Evolutionary conservation across 2,797 vertebrate species (phyloP).

Genomic region (Tamandua tetradactyla): DNA sequence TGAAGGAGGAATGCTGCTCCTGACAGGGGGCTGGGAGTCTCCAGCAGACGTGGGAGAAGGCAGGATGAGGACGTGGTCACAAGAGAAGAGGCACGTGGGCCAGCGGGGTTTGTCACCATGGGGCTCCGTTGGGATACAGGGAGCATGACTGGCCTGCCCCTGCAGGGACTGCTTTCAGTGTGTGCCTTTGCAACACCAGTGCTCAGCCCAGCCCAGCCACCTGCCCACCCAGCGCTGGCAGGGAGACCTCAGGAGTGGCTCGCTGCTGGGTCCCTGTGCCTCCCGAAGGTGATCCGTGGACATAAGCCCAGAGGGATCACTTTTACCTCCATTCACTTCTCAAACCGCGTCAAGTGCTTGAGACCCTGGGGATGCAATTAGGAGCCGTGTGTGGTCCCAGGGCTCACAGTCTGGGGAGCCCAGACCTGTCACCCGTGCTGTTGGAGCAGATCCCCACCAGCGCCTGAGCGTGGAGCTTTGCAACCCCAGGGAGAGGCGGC

Average conservation of each 20-base stretch:
- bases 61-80: not conserved
- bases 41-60: conserved; percentile 30
- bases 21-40: conserved; percentile 21
- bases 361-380: conserved; percentile 26
- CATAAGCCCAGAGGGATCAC: not conserved
- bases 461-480: not conserved
- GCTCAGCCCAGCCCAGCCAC: not conserved
- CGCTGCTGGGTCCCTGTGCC: not conserved
- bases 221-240: not conserved
- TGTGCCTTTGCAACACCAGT: not conserved
- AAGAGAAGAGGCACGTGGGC: not conserved
- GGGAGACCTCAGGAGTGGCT: not conserved
- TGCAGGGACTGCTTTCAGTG: not conserved
- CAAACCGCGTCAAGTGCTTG: not conserved
- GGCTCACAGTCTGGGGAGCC: not conserved
- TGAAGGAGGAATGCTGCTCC: not conserved
- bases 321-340: not conserved
- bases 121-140: not conserved
- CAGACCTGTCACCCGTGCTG: too few relatives aligned
- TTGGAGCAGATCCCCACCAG: too few relatives aligned
- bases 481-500: not conserved
- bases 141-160: not conserved
- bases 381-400: not conserved
- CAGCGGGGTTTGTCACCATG: not conserved
- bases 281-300: not conserved